Evolutionary conservation across 2,888 invertebrate species (phyloP), one percentile per base, ranked within the genome.

Genomic region (Tolmerus cingulatus): DNA sequence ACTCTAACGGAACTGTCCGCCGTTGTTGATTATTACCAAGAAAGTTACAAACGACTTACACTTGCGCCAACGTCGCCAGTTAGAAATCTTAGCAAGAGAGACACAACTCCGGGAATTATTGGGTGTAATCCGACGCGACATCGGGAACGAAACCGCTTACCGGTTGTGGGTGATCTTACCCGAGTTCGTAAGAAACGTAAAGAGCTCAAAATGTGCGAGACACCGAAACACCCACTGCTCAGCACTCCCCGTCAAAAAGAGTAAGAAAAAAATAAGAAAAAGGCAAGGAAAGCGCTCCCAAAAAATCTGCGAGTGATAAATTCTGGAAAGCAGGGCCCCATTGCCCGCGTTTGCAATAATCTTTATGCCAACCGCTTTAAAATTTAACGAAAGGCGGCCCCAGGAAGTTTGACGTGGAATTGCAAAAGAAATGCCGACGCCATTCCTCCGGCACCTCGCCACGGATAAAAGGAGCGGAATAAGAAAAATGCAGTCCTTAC

Each of bases 401-500:
- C 74, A 46, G 85, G 74, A 85, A 85, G 74, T 43, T 40, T 74
- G 74, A 46, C 74, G 74, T 27, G 85, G 51, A 85, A 85, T 57
- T 74, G 57, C 43, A 27, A 74, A 85, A 74, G 85, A 74, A 74
- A 85, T 46, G 43, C 74, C 34, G 74, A 43, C 37, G 57, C 27
- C 74, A 46, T 27, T 40, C 85, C 30, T n/a, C 30, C 74, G 19
- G 16, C 19, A 19, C 74, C 12, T 30, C 40, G 7, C 40, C 14
- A 74, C 51, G 46, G n/a, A 77, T 14, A 86, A 86, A 86, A 86
- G 76, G 23, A 74, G 79, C 16, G 85, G 51, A 86, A 57, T 27
- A 87, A 87, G 74, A 87, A 86, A 88, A 88, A 88, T 86, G 86
- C 86, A 87, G 86, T 79, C 84, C 86, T 88, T 86, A 87, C 55